phyloP scores from a whole-genome alignment of 2,888 invertebrate genomes.

The Oxystoma pomonae region DNA sequence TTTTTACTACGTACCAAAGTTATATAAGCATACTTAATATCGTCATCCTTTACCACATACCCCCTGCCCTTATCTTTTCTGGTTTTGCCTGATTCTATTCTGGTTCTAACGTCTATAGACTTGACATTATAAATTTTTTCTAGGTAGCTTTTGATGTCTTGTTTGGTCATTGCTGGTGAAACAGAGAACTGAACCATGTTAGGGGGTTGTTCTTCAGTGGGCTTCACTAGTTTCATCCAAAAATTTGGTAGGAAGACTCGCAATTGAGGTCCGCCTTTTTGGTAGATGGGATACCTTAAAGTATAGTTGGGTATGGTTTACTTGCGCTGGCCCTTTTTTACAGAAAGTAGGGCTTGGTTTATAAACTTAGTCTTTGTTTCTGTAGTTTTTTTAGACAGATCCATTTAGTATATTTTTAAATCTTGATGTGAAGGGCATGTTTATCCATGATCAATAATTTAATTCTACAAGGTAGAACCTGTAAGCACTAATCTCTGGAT shows the following conservation, averaged over 20 bases:
- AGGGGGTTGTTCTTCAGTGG: constrained; percentile 61
- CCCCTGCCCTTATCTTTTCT: constrained; percentile 57
- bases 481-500: too few species aligned
- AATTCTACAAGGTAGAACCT: too few species aligned
- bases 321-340: too few species aligned
- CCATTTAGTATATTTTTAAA: too few species aligned
- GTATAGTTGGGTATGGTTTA: too few species aligned
- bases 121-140: constrained; percentile 92
- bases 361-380: too few species aligned
- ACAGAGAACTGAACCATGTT: constrained; percentile 86
- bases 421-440: too few species aligned
- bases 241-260: constrained; percentile 93
- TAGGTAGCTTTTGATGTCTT: constrained; percentile 88
- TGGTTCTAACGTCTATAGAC: constrained; percentile 71
- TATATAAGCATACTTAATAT: constrained; percentile 75
- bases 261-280: constrained; percentile 90
- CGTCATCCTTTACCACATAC: constrained; percentile 77
- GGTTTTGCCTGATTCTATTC: constrained; percentile 67
- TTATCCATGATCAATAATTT: too few species aligned
- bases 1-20: constrained; percentile 65
- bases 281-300: constrained; percentile 83
- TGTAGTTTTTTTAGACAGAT: too few species aligned
- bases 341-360: too few species aligned
- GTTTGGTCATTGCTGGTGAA: constrained; percentile 89
- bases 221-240: constrained; percentile 89